Base-by-base conservation (phyloP, 2,113 vertebrate genomes). In the Rutilus rutilus region DNA sequence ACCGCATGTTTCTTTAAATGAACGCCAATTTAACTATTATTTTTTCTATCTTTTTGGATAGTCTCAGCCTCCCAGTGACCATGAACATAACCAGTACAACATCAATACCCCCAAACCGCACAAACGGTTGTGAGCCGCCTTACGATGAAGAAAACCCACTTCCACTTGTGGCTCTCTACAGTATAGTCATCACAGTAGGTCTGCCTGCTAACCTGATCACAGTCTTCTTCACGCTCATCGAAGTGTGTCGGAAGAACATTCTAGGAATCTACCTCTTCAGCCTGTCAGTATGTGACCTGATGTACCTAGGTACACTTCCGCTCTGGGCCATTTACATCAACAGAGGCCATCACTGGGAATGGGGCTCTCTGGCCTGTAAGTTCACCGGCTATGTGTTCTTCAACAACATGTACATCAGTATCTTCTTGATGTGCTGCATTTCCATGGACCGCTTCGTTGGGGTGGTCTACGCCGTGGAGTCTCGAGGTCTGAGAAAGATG, bases 351-450 rank as follows among this genome's bases (percentile, higher is more conserved):
- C 80, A 6, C 1, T 97, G 97, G 97, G 82, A 57, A 5, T 88
- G 97, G 30, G 95, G 96, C 73, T 7, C 67, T 39, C 1, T 0
- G 0, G 80, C 92, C 47, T 99, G 98, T 92, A 93, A n/a, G 54
- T 0, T 93, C 30, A 96, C 94, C 0, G 96, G 95, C 50, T 98
- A 94, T 79, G 71, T 98, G 52, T 99, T 99, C 57, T 99, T 99
- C 92, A 98, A 97, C 93, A 99, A 97, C 91, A 96, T 99, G 91
- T 99, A 99, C 75, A 77, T 97, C 86, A 99, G 98, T 84, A 97
- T 99, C 84, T 90, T 95, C 0, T 83, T 99, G 21, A 90, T 99
- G 85, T 98, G 97, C 80, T 94, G 97, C 84, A 91, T 99, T 86
- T 97, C 97, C 75, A 25, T 96, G 30, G 97, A 99, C 91, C 95